phyloP scores from a whole-genome alignment of 2,113 vertebrate species.

The Prunella fulvescens region DNA sequence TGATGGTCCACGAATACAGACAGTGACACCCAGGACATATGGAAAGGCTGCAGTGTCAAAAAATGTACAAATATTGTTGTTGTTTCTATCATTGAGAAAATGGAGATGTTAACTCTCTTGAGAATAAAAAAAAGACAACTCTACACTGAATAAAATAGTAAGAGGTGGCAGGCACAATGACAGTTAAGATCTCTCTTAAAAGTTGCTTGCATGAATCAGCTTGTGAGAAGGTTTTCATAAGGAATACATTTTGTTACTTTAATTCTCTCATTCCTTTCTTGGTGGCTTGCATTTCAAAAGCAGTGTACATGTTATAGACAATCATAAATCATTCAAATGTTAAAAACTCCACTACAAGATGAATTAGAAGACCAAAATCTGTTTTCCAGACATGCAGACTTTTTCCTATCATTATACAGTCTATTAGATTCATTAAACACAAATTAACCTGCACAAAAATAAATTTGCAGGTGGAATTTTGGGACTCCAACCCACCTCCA shows the following conservation, averaged over 20 bases:
- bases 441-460: neutral
- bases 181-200: neutral
- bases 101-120: neutral
- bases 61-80: slow-evolving; percentile 18
- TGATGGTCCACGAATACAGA: slow-evolving; percentile 33
- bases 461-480: neutral
- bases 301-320: neutral
- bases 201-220: neutral
- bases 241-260: neutral
- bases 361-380: neutral
- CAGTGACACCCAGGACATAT: slow-evolving; percentile 40
- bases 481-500: neutral
- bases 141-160: neutral
- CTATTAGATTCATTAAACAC: slow-evolving; percentile 28
- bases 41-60: slow-evolving; percentile 28
- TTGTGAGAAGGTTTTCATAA: neutral
- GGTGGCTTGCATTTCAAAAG: neutral
- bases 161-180: neutral
- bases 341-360: neutral
- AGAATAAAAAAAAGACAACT: neutral
- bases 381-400: slow-evolving; percentile 17
- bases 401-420: neutral
- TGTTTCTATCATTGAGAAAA: slow-evolving; percentile 45
- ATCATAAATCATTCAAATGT: neutral
- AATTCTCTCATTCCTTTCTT: neutral